Conservation (phyloP, 2,113 vertebrate species). For the Phalacrocorax aristotelis region DNA sequence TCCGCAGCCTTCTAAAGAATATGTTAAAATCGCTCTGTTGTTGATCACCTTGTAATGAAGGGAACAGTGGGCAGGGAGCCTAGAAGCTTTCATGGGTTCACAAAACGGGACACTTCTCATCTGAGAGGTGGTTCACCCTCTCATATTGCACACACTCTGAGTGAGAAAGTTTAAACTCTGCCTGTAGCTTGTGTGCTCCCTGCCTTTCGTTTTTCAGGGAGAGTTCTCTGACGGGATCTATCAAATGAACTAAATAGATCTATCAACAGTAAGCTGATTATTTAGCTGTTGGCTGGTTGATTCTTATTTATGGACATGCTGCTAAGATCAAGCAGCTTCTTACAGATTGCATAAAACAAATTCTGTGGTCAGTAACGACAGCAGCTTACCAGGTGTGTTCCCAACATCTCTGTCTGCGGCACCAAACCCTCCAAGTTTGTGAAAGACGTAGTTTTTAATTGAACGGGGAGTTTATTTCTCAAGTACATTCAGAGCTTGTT, state of each 20-base stretch:
- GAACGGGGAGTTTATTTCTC: neutral
- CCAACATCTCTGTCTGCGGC: neutral
- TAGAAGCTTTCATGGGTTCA: neutral
- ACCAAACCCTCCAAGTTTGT: neutral
- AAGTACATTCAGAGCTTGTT: neutral
- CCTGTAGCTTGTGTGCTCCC: neutral
- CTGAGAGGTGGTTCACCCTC: neutral
- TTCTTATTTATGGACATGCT: neutral
- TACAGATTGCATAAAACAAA: neutral
- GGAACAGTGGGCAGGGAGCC: neutral
- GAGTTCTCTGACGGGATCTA: neutral
- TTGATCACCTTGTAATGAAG: neutral
- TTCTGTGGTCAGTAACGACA: neutral
- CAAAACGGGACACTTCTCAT: neutral
- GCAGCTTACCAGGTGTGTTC: neutral
- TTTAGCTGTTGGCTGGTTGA: neutral
- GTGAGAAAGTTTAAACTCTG: neutral
- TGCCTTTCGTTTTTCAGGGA: neutral
- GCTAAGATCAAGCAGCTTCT: neutral
- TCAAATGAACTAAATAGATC: neutral
- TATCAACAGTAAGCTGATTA: neutral
- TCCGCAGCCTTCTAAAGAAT: neutral
- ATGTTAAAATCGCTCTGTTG: neutral
- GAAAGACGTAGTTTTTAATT: neutral
- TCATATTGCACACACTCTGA: neutral